Evolutionary conservation across 2,113 vertebrate genomes (phyloP).

Genomic region (Pelecanus crispus): DNA sequence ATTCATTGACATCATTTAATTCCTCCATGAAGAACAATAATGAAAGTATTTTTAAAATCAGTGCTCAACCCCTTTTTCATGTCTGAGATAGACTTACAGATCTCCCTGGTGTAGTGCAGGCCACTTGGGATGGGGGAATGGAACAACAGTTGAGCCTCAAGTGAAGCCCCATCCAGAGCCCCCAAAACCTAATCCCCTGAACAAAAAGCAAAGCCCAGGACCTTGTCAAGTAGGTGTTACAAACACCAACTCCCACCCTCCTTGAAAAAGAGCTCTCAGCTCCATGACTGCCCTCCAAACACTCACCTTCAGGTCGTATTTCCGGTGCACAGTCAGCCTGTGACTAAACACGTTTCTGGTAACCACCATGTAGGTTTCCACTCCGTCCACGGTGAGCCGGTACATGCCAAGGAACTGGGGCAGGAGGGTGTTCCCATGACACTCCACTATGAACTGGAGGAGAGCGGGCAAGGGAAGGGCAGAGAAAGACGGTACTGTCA

Average conservation of each 20-base stretch:
- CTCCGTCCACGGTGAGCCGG: slow-evolving; percentile 91
- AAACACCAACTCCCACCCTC: not conserved
- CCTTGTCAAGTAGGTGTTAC: not conserved
- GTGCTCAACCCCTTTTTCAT: not conserved
- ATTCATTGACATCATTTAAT: not conserved
- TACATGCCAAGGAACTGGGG: slow-evolving; percentile 99
- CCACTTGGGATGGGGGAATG: not conserved
- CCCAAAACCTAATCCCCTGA: not conserved
- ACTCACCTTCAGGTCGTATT: slow-evolving; percentile 94
- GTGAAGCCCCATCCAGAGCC: not conserved
- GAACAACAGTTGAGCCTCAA: not conserved
- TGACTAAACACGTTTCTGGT: slow-evolving; percentile 96
- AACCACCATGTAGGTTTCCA: slow-evolving; percentile 98
- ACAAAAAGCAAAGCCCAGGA: not conserved
- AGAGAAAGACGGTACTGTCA: not conserved
- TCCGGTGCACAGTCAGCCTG: slow-evolving; percentile 91
- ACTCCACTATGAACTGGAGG: slow-evolving; percentile 93
- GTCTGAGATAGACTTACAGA: not conserved
- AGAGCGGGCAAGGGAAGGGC: not conserved
- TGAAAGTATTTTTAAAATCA: not conserved
- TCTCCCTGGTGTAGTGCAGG: not conserved
- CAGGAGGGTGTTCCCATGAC: slow-evolving; percentile 93
- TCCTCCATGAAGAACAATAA: not conserved
- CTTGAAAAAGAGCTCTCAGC: not conserved
- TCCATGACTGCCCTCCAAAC: fast-evolving